These are phyloP conservation scores for Argyrosomus regius DNA, from an alignment of 2,797 vertebrate genomes.

Conservation along the genomic window DNA sequence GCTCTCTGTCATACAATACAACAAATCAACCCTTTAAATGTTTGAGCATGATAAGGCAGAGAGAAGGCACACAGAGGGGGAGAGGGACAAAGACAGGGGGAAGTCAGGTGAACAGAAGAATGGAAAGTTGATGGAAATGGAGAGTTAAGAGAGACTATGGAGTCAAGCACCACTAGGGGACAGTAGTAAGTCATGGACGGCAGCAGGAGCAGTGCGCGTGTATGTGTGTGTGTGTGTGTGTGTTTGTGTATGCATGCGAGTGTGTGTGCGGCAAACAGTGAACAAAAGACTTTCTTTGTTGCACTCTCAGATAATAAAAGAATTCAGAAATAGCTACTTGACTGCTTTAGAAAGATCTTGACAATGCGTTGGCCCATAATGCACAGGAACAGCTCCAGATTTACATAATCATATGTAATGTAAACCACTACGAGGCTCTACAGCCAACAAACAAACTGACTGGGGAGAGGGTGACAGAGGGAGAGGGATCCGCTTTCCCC, in stretches of 20 bases:
- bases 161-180: constrained; percentile 92
- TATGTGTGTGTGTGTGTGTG: constrained; percentile 33
- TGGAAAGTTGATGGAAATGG: constrained; percentile 73
- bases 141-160: constrained; percentile 49
- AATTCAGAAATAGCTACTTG: constrained; percentile 90
- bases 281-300: constrained; percentile 99
- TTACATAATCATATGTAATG: constrained; percentile 88
- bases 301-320: constrained; percentile 89
- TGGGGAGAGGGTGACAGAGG: constrained; percentile 62
- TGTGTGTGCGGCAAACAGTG: constrained; percentile 87
- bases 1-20: constrained; percentile 84
- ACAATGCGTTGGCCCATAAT: constrained; percentile 85
- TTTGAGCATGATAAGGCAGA: constrained; percentile 92
- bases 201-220: constrained; percentile 41
- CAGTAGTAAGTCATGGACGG: constrained; percentile 98
- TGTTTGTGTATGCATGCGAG: constrained; percentile 45
- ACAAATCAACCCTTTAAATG: constrained; percentile 91
- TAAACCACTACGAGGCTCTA: constrained; percentile 82
- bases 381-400: constrained; percentile 85
- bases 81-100: constrained; percentile 49
- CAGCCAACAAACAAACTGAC: constrained; percentile 86
- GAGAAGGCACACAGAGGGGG: constrained; percentile 80
- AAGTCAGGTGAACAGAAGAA: constrained; percentile 76
- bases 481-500: constrained; percentile 72
- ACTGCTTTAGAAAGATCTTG: constrained; percentile 89